These are phyloP conservation scores for Cichlasoma orientale DNA, from an alignment of 2,797 vertebrate genomes.

Conservation along the genomic window DNA sequence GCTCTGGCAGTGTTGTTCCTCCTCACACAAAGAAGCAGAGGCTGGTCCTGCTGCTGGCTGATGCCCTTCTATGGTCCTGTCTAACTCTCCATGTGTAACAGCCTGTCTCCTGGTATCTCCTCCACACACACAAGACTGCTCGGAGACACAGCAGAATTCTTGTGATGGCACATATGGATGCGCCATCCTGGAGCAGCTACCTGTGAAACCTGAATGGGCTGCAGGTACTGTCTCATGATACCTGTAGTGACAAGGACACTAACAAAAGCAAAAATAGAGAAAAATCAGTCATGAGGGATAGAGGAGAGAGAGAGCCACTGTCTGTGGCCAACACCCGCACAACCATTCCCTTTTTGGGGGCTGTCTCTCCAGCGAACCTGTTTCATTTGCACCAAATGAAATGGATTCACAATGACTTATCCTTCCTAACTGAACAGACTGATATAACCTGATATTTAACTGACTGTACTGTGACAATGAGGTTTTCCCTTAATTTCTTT, in stretches of 20 bases:
- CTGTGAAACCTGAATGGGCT: neutral
- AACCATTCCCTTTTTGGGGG: neutral
- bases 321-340: neutral
- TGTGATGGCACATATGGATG: neutral
- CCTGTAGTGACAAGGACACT: neutral
- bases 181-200: neutral
- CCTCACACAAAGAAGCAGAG: neutral
- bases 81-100: neutral
- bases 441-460: neutral
- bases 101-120: neutral
- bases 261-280: neutral
- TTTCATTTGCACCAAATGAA: neutral
- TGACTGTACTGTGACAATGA: neutral
- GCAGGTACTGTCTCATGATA: neutral
- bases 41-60: neutral
- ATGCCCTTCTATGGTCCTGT: neutral
- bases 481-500: neutral
- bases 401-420: neutral
- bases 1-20: neutral
- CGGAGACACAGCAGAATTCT: neutral
- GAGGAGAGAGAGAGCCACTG: neutral
- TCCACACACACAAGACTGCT: neutral
- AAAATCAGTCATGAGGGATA: neutral
- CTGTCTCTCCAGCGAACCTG: neutral
- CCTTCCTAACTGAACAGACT: constrained; percentile 1